Evolutionary conservation across 2,888 invertebrate species (phyloP).

Genomic region (Hypomecis atomaria): DNA sequence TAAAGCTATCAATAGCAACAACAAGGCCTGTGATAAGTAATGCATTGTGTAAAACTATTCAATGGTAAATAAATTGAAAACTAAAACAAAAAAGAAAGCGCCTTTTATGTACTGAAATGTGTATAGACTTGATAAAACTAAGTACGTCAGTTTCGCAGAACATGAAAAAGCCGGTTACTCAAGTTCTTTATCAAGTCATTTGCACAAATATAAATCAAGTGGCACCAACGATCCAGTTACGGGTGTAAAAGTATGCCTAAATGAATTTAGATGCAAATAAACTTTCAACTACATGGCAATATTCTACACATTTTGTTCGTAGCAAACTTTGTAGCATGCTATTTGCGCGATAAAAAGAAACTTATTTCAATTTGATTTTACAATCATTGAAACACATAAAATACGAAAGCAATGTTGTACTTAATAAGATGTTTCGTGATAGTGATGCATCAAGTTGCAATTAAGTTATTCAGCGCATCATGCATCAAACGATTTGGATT

Average conservation of each 20-base stretch:
- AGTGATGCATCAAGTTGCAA: not conserved
- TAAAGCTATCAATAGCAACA: not conserved
- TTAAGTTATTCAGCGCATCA: not conserved
- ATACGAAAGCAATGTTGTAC: not conserved
- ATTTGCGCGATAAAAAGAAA: not conserved
- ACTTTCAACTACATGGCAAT: conserved; percentile 19
- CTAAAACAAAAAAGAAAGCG: not conserved
- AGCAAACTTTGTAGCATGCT: conserved; percentile 14
- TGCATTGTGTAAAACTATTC: not conserved
- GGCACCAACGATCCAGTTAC: conserved; percentile 2
- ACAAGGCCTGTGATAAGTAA: not conserved
- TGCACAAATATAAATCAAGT: conserved; percentile 10
- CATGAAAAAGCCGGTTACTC: conserved; percentile 15
- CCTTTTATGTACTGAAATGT: not conserved
- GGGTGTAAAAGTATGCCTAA: conserved; percentile 18
- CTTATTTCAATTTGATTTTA: conserved; percentile 15
- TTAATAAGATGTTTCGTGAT: not conserved
- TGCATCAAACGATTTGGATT: conserved; percentile 1
- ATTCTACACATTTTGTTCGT: conserved; percentile 9
- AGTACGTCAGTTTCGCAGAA: conserved; percentile 2
- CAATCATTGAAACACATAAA: not conserved
- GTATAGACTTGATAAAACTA: conserved; percentile 3
- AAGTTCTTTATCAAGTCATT: conserved; percentile 17
- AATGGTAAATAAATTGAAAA: not conserved
- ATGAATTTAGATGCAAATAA: conserved; percentile 1